phyloP scores from a whole-genome alignment of 2,888 invertebrate genomes.

The Monopis laevigella region DNA sequence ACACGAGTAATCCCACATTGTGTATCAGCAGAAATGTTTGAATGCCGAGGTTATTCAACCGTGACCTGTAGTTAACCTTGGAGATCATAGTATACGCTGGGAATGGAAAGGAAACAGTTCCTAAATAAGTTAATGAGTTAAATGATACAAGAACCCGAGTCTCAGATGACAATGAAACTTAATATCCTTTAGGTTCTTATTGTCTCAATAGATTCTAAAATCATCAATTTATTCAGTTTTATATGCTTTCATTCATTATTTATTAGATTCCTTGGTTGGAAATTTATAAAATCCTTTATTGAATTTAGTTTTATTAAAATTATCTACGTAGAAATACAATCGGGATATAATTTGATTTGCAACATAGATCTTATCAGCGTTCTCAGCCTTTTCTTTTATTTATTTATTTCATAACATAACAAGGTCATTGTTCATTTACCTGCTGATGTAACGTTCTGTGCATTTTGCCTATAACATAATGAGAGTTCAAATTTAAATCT shows the following conservation, averaged over 20 bases:
- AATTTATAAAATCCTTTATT: no score
- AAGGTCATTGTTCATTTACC: neutral
- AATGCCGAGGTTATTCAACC: conserved; percentile 36
- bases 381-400: neutral
- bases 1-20: no score
- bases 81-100: conserved; percentile 19
- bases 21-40: neutral
- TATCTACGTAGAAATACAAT: no score
- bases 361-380: no score
- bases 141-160: neutral
- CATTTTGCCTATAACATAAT: neutral
- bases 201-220: no score
- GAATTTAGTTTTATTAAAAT: no score
- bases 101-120: neutral
- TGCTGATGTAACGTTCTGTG: neutral
- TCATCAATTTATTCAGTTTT: no score
- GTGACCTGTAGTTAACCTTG: conserved; percentile 49
- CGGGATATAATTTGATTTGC: no score
- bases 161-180: neutral
- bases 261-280: no score
- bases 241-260: no score
- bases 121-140: conserved; percentile 5
- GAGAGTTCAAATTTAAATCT: conserved; percentile 19
- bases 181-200: no score
- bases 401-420: neutral